Percentiles rank a stretch among this genome's conserved stretches.
phyloP scores from a whole-genome alignment of 1,140 invertebrate species.

The Formica selysi region DNA sequence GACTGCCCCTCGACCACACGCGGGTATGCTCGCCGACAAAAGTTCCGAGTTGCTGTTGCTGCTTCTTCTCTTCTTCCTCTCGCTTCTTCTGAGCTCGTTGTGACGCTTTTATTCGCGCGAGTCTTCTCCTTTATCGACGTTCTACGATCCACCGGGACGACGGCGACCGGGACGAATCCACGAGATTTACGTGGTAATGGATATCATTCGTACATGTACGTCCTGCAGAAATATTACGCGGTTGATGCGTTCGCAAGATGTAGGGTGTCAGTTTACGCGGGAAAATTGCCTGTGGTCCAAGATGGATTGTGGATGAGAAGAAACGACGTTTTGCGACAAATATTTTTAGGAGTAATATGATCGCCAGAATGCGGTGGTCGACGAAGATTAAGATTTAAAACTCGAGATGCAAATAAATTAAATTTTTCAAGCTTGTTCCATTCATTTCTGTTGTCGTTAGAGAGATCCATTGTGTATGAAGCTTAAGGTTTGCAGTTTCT shows the following conservation, averaged over 20 bases:
- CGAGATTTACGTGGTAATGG: neutral
- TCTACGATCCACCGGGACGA: neutral
- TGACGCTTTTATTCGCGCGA: neutral
- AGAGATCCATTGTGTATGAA: slow-evolving; percentile 50
- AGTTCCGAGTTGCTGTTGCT: slow-evolving; percentile 6
- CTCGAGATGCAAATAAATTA: neutral
- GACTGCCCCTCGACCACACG: slow-evolving; percentile 61
- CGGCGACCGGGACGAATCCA: neutral
- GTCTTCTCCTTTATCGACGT: neutral
- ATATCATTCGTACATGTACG: neutral
- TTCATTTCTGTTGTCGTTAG: neutral
- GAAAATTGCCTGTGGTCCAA: neutral
- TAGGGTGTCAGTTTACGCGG: slow-evolving; percentile 26
- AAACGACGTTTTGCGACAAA: neutral
- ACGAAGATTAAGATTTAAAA: neutral
- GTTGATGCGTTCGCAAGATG: neutral
- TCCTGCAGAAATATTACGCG: neutral
- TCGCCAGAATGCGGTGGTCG: neutral
- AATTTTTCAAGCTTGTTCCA: neutral
- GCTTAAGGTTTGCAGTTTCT: slow-evolving; percentile 70
- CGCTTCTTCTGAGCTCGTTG: neutral
- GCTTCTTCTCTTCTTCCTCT: neutral
- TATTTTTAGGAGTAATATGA: neutral
- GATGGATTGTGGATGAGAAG: neutral
- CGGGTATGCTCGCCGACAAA: slow-evolving; percentile 51